These are phyloP conservation scores for Kryptolebias marmoratus DNA, from an alignment of 2,113 vertebrate genomes.

Conservation along the genomic window DNA sequence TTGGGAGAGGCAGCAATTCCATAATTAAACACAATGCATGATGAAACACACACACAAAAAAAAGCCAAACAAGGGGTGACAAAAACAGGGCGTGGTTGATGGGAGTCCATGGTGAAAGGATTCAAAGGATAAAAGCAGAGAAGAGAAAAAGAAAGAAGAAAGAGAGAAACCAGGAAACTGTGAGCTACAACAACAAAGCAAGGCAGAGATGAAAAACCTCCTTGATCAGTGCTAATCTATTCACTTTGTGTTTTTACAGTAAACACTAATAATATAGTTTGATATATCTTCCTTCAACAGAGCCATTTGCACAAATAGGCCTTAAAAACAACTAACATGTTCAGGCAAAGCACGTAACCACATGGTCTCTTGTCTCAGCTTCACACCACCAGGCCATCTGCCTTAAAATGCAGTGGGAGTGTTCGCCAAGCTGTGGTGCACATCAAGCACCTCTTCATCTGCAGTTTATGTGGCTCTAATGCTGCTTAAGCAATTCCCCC, in stretches of 20 bases:
- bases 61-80: constrained; percentile 25
- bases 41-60: neutral
- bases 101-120: constrained; percentile 52
- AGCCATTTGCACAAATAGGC: constrained; percentile 6
- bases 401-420: constrained; percentile 47
- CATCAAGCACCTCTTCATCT: constrained; percentile 49
- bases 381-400: constrained; percentile 62
- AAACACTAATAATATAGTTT: constrained; percentile 8
- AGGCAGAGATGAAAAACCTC: constrained; percentile 33
- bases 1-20: constrained; percentile 22
- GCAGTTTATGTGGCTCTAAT: constrained; percentile 35
- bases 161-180: constrained; percentile 47
- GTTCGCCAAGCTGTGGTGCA: constrained; percentile 52
- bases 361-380: constrained; percentile 34
- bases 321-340: constrained; percentile 14
- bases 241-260: constrained; percentile 4
- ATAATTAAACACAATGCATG: constrained; percentile 13
- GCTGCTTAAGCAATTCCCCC: constrained; percentile 9
- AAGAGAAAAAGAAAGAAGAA: constrained; percentile 45
- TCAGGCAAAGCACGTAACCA: constrained; percentile 17
- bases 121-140: constrained; percentile 48
- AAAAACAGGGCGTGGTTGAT: constrained; percentile 47
- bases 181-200: constrained; percentile 38
- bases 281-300: neutral
- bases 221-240: constrained; percentile 23